Conservation (phyloP, 1,140 invertebrate genomes). For the Hesperophylax magnus region DNA sequence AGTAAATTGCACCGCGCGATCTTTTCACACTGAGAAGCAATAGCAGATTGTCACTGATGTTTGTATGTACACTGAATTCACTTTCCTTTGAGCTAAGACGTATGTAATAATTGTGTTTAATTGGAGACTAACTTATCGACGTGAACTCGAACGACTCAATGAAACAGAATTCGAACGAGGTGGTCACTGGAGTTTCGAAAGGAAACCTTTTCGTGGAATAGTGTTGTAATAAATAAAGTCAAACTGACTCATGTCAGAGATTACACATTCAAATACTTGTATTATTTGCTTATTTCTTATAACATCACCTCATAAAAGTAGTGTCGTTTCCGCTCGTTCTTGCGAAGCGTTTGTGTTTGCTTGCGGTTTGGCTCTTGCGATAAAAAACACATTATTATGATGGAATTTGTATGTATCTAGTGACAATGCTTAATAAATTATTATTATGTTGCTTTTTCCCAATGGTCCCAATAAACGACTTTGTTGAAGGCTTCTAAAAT, state of each 20-base stretch:
- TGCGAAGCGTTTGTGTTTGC: neutral
- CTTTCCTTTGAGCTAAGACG: neutral
- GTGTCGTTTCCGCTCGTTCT: too few species aligned
- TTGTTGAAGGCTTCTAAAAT: too few species aligned
- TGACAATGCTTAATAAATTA: too few species aligned
- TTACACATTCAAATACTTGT: conserved; percentile 30
- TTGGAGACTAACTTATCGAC: conserved; percentile 1
- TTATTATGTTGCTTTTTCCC: too few species aligned
- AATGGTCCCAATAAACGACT: too few species aligned
- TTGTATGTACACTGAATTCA: too few species aligned
- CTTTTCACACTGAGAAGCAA: too few species aligned
- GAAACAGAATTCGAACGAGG: neutral
- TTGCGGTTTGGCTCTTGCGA: conserved; percentile 1
- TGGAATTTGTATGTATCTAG: too few species aligned
- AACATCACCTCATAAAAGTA: too few species aligned
- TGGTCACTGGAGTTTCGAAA: conserved; percentile 18
- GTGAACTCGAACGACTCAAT: neutral
- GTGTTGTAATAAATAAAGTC: conserved; percentile 30
- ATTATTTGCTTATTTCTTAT: conserved; percentile 6
- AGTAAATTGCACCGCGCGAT: too few species aligned
- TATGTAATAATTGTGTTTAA: neutral
- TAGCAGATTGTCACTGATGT: too few species aligned
- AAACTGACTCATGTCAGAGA: conserved; percentile 26
- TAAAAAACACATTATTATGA: neutral
- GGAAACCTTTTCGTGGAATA: conserved; percentile 26